Percentiles rank a stretch among this genome's conserved stretches.
Evolutionary conservation across 2,113 vertebrate genomes (phyloP).

Genomic region (Semnornis frantzii): DNA sequence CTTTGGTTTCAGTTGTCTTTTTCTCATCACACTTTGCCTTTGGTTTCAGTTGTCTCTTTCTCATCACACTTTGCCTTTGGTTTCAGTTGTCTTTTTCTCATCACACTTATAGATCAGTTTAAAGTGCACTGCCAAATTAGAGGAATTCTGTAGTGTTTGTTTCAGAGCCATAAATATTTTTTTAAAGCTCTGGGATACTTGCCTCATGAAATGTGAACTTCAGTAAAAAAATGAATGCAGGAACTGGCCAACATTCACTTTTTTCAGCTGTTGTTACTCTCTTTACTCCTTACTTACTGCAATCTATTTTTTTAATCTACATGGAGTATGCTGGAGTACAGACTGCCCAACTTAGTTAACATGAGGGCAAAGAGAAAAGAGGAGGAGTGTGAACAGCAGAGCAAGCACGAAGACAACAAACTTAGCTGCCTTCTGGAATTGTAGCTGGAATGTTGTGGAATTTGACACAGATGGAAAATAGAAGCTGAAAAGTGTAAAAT

Average conservation of each 20-base stretch:
- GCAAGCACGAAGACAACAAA: background rate
- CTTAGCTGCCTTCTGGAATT: constrained; percentile 21
- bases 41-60: background rate
- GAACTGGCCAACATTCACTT: background rate
- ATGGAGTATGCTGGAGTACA: background rate
- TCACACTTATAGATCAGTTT: background rate
- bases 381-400: background rate
- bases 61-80: background rate
- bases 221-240: background rate
- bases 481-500: background rate
- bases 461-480: constrained; percentile 57
- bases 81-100: background rate
- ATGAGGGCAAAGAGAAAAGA: background rate
- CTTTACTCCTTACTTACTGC: background rate
- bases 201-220: background rate
- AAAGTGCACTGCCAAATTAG: background rate
- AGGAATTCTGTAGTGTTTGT: background rate
- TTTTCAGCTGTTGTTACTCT: background rate
- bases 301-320: background rate
- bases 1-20: background rate
- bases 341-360: background rate
- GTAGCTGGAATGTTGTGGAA: constrained; percentile 49
- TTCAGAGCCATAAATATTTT: background rate
- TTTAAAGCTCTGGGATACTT: background rate
- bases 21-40: background rate